phyloP scores from a whole-genome alignment of 1,140 invertebrate species.

The Drosophila hydei region DNA sequence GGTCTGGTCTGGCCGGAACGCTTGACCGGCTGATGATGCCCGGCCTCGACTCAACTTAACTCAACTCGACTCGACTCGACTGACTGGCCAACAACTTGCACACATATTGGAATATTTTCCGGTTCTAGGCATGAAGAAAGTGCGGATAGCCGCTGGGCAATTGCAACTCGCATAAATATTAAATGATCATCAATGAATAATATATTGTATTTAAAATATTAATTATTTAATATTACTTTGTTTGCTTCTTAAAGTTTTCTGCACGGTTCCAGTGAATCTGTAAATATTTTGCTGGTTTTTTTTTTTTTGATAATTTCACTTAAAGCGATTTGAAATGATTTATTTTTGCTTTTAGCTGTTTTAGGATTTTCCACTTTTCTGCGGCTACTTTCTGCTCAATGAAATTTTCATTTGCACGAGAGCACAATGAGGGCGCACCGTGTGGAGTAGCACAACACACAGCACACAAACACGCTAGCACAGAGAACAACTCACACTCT shows the following conservation, averaged over 20 bases:
- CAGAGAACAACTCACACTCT: conserved; percentile 29
- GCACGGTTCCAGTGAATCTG: conserved; percentile 49
- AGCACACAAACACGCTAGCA: conserved; percentile 12
- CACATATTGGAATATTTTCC: conserved; percentile 58
- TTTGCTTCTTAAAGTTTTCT: conserved; percentile 9
- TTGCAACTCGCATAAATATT: conserved; percentile 11
- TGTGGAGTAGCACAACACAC: conserved; percentile 30
- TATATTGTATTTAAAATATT: conserved; percentile 1
- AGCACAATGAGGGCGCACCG: conserved; percentile 79
- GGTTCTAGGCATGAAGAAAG: conserved; percentile 67
- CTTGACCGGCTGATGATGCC: conserved; percentile 61
- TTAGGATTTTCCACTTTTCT: conserved; percentile 75
- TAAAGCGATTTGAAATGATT: conserved; percentile 58
- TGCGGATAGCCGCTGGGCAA: conserved; percentile 35
- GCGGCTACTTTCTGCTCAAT: conserved; percentile 77
- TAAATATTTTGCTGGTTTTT: no score
- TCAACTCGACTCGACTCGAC: conserved; percentile 61
- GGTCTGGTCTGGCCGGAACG: conserved; percentile 54
- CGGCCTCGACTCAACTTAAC: conserved; percentile 59
- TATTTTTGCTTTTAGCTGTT: conserved; percentile 58
- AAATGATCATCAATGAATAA: not conserved
- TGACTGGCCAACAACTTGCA: conserved; percentile 62
- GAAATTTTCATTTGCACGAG: conserved; percentile 82
- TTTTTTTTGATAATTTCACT: conserved; percentile 59
- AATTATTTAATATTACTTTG: conserved; percentile 45